A percentile compares a stretch with the other conserved stretches of the same genome.
phyloP scores from a whole-genome alignment of 2,797 vertebrate genomes.

The Tangara arthus region DNA sequence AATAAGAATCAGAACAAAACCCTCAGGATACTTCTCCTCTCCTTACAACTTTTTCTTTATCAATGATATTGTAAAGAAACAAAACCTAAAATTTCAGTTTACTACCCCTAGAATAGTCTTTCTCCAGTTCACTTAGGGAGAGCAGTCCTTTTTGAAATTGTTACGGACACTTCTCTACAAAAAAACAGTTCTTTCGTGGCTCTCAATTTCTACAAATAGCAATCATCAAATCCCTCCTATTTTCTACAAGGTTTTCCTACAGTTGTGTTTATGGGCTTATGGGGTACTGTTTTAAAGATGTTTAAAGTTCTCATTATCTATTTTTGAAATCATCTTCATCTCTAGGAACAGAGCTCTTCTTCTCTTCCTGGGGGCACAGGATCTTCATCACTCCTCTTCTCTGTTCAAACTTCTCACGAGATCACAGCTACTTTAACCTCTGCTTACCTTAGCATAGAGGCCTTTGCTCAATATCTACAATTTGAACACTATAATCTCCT shows the following conservation, averaged over 20 bases:
- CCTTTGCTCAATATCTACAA: not conserved
- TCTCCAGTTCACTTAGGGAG: not conserved
- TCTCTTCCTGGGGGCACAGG: not conserved
- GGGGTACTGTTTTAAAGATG: not conserved
- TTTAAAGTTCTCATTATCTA: not conserved
- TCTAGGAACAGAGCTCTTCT: not conserved
- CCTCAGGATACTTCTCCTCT: not conserved
- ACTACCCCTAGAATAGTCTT: not conserved
- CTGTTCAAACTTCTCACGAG: not conserved
- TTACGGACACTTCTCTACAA: not conserved
- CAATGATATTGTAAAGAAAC: not conserved
- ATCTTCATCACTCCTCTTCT: not conserved
- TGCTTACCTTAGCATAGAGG: not conserved
- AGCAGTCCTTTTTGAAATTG: not conserved
- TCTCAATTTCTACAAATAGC: not conserved
- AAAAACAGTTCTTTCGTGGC: not conserved
- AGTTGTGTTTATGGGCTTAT: not conserved
- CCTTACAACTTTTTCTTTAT: not conserved
- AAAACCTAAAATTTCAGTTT: not conserved
- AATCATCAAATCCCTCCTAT: not conserved
- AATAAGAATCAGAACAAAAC: not conserved
- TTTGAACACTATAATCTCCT: not conserved
- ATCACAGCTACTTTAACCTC: not conserved
- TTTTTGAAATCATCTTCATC: not conserved
- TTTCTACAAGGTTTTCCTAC: not conserved